Evolutionary conservation across 2,888 invertebrate species (phyloP).

Genomic region (Tipula vernalis): DNA sequence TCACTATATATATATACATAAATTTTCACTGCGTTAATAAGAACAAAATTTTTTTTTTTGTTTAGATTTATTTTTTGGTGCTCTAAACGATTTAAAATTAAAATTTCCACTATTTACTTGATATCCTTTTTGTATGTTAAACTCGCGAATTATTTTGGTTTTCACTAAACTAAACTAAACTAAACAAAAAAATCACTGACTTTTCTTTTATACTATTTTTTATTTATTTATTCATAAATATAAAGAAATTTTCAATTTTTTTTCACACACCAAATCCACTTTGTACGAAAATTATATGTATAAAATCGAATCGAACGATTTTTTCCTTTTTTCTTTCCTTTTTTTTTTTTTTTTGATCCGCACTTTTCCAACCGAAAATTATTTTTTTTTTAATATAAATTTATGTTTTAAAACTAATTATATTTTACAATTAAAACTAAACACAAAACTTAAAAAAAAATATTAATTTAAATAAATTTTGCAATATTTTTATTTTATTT

Average conservation of each 20-base stretch:
- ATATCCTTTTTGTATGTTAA: neutral
- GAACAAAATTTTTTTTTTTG: neutral
- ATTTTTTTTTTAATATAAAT: neutral
- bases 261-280: neutral
- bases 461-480: neutral
- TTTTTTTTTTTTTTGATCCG: neutral
- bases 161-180: neutral
- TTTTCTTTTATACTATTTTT: neutral
- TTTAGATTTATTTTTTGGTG: neutral
- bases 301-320: neutral
- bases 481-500: slow-evolving; percentile 12
- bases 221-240: slow-evolving; percentile 4
- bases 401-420: neutral
- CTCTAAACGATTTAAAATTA: neutral
- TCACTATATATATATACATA: neutral
- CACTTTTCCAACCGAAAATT: neutral
- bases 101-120: neutral
- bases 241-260: neutral
- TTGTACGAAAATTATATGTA: slow-evolving; percentile 1
- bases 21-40: neutral
- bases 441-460: neutral
- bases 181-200: neutral
- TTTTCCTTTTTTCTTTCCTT: neutral
- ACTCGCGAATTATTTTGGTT: neutral
- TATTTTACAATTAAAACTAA: neutral